phyloP scores from a whole-genome alignment of 2,797 vertebrate species.

The Myotis pilosus region DNA sequence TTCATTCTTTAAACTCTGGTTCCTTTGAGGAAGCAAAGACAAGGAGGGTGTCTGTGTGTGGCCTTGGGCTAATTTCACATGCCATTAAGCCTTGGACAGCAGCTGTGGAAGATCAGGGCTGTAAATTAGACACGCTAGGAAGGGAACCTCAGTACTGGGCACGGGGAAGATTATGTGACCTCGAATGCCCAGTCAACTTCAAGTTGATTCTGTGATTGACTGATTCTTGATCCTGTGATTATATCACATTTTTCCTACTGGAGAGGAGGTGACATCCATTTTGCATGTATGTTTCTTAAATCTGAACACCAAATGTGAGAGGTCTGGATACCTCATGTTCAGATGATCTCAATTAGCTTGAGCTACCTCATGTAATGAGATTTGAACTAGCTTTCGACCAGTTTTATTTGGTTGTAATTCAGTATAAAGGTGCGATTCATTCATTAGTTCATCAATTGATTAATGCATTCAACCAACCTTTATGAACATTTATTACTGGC shows the following conservation, averaged over 20 bases:
- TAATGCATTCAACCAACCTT: background rate
- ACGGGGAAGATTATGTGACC: background rate
- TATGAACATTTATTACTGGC: background rate
- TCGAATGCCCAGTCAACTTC: background rate
- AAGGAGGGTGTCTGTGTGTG: background rate
- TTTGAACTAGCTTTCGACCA: background rate
- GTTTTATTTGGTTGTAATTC: conserved; percentile 20
- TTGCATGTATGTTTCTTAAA: background rate
- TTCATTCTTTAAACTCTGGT: background rate
- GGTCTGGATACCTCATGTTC: background rate
- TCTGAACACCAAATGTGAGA: background rate
- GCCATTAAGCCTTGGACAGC: background rate
- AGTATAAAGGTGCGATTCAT: background rate
- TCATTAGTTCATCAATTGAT: background rate
- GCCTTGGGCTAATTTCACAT: background rate
- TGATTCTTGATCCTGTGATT: background rate
- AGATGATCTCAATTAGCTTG: background rate
- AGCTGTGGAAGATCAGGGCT: background rate
- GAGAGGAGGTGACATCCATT: background rate
- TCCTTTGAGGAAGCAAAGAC: background rate
- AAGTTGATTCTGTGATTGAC: background rate
- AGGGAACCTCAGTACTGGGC: background rate
- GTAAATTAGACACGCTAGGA: background rate
- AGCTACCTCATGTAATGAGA: background rate
- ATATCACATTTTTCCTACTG: background rate